Evolutionary conservation across 2,888 invertebrate species (phyloP), one percentile per base, ranked within the genome.

Genomic region (Zonitis immaculata): DNA sequence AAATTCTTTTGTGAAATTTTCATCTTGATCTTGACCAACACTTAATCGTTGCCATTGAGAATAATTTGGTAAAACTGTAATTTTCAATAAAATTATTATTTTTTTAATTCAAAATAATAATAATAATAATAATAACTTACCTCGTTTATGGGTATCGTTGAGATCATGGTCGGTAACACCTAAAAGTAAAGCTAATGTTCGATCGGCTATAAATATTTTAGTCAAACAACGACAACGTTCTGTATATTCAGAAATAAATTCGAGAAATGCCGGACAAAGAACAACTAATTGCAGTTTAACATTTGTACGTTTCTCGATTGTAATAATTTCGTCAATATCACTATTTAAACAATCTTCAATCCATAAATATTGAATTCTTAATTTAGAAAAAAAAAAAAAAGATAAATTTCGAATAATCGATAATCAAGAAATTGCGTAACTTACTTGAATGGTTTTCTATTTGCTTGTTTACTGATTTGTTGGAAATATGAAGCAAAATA

Each of bases 401-500:
- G n/a, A n/a, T n/a, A n/a, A n/a, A n/a, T n/a, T n/a, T n/a, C n/a
- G n/a, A n/a, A n/a, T n/a, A n/a, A n/a, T n/a, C n/a, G n/a, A n/a
- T n/a, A n/a, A n/a, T n/a, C n/a, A 12, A 27, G 9, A 12, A 11
- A 26, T 28, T 51, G n/a, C n/a, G n/a, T 27, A 44, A 76, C 79
- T 80, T 76, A 90, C 90, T 87, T 89, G 78, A 89, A 90, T 59
- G 89, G 87, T 61, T 73, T 74, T 65, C 88, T 82, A 56, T 88
- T 88, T 68, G 89, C 83, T 70, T 90, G 89, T 57, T 87, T 86
- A 77, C 88, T 88, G 63, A 90, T 89, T 76, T 90, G 89, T 73
- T 90, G 88, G 74, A 91, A 91, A 74, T 90, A 89, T 51, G 86
- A 86, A 44, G 85, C 85, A 62, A 91, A 82, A 74, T 90, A 91